phyloP scores from a whole-genome alignment of 2,797 vertebrate species.

The Uromys caudimaculatus region DNA sequence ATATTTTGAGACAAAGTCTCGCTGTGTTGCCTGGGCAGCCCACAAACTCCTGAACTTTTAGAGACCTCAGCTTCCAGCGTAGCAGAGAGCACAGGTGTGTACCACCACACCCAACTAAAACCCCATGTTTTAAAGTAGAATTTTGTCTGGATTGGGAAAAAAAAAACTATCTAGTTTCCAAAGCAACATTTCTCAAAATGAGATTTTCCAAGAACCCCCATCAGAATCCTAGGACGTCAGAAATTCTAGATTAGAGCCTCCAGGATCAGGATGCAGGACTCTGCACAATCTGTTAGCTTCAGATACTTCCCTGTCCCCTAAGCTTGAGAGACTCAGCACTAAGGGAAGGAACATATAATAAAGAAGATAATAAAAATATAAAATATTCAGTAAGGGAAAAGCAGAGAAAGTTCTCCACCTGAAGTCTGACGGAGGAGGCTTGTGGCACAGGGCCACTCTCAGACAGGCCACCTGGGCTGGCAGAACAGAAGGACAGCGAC shows the following conservation, averaged over 20 bases:
- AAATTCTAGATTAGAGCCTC: slow-evolving; percentile 23
- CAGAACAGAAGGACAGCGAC: background rate
- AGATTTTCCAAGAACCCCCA: background rate
- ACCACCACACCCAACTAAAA: background rate
- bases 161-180: slow-evolving; percentile 38
- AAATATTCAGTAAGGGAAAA: background rate
- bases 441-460: background rate
- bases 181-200: slow-evolving; percentile 46
- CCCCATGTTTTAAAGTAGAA: background rate
- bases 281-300: background rate
- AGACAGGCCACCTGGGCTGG: background rate
- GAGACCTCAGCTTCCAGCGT: background rate
- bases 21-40: too few relatives aligned
- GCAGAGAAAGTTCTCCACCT: background rate
- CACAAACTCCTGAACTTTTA: background rate
- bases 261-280: background rate
- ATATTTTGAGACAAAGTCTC: background rate
- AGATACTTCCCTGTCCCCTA: background rate
- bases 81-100: background rate
- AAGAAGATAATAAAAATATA: background rate
- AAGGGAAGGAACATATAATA: background rate
- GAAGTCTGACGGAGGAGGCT: background rate
- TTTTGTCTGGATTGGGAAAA: background rate
- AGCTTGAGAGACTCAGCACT: background rate
- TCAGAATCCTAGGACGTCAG: background rate